Evolutionary conservation across 2,888 invertebrate genomes (phyloP).

Genomic region (Temnothorax rugatulus): DNA sequence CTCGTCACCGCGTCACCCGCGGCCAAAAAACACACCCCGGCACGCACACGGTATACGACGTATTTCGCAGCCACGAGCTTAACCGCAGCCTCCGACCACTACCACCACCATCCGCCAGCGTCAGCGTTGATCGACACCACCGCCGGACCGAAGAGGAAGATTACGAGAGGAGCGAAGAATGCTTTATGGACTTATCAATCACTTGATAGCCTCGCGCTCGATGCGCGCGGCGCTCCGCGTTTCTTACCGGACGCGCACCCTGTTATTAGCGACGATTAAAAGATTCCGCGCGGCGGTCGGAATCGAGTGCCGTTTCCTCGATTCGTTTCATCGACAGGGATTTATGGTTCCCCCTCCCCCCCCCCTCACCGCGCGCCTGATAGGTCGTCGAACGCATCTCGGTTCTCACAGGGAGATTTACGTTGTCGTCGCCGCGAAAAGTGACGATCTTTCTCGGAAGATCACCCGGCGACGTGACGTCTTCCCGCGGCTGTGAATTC

Average conservation of each 20-base stretch:
- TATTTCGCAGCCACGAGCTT: conserved; percentile 31
- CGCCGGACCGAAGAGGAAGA: conserved; percentile 40
- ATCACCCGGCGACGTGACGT: not conserved
- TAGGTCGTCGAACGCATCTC: conserved; percentile 40
- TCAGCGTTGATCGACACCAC: conserved; percentile 8
- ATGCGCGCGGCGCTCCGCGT: conserved; percentile 60
- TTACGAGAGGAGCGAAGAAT: conserved; percentile 58
- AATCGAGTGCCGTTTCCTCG: conserved; percentile 77
- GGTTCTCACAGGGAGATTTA: conserved; percentile 10
- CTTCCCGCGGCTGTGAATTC: not conserved
- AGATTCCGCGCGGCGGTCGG: conserved; percentile 80
- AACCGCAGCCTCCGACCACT: conserved; percentile 18
- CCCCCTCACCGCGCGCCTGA: too few relatives aligned
- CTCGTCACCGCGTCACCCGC: conserved; percentile 85
- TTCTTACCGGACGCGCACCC: conserved; percentile 73
- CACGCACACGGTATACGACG: conserved; percentile 64
- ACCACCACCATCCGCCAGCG: not conserved
- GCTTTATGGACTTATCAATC: conserved; percentile 86
- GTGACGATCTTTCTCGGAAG: not conserved
- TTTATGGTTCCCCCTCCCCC: conserved; percentile 74
- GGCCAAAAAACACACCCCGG: conserved; percentile 79
- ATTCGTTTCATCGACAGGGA: conserved; percentile 83
- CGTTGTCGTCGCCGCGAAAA: conserved; percentile 21
- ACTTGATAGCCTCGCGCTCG: conserved; percentile 82
- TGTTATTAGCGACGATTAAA: conserved; percentile 86